Percentiles rank a stretch among this genome's conserved stretches.
Conservation (phyloP, 2,113 vertebrate genomes). For the Heterochromis multidens region DNA sequence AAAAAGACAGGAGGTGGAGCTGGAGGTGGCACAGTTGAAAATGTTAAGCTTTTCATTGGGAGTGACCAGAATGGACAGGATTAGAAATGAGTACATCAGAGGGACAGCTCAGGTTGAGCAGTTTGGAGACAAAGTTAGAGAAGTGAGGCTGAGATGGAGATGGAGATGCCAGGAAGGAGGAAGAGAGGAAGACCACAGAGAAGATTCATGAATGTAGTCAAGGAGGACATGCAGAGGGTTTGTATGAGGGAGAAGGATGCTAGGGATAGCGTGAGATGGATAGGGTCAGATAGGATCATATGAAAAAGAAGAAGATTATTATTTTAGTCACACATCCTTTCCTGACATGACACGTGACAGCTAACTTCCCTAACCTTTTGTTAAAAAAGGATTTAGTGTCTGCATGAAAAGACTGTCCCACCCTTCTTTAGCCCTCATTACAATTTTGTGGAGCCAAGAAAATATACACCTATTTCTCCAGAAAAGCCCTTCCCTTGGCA, state of each 20-base stretch:
- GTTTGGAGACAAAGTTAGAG: too few relatives aligned
- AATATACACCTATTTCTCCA: neutral
- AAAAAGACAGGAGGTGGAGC: neutral
- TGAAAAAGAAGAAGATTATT: neutral
- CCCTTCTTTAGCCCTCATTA: neutral
- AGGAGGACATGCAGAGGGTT: neutral
- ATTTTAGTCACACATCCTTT: neutral
- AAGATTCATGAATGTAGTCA: neutral
- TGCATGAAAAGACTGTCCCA: neutral
- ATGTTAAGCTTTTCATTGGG: neutral
- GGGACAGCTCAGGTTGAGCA: too few relatives aligned
- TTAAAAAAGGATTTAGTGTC: neutral
- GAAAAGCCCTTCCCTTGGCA: neutral
- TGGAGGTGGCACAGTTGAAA: too few relatives aligned
- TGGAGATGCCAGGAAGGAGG: neutral
- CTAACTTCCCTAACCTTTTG: neutral
- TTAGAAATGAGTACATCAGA: too few relatives aligned
- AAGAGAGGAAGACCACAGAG: neutral
- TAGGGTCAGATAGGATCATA: neutral
- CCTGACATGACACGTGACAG: neutral
- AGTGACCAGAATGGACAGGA: too few relatives aligned
- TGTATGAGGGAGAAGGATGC: neutral
- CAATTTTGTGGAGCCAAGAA: neutral
- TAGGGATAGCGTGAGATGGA: neutral
- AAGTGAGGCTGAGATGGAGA: too few relatives aligned